A percentile compares a stretch with the other conserved stretches of the same genome.
These are phyloP conservation scores for Helleia helle DNA, from an alignment of 2,888 invertebrate genomes.

Conservation along the genomic window DNA sequence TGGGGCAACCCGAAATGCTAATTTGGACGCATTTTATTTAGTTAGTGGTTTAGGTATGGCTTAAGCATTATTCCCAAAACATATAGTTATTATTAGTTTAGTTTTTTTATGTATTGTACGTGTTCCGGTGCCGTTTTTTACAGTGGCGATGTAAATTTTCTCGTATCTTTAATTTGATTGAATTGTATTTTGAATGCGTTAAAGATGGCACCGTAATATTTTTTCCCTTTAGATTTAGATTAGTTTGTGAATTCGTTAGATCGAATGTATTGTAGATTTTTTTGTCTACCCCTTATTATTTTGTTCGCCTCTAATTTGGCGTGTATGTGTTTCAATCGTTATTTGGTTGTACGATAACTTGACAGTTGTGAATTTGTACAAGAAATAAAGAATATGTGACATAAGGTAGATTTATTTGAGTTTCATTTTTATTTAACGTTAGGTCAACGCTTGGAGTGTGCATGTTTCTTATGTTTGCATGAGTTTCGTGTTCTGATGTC, in stretches of 20 bases:
- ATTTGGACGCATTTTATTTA: conserved; percentile 48
- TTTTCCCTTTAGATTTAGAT: conserved; percentile 35
- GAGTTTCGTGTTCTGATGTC: conserved; percentile 27
- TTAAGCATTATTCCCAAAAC: conserved; percentile 66
- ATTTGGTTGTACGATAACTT: conserved; percentile 47
- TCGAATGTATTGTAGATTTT: conserved; percentile 13
- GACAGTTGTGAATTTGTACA: conserved; percentile 64
- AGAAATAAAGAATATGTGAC: conserved; percentile 58
- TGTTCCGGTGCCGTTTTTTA: conserved; percentile 48
- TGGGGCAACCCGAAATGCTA: conserved; percentile 39
- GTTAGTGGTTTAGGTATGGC: conserved; percentile 47
- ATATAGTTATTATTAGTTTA: conserved; percentile 40
- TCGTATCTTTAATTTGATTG: background rate
- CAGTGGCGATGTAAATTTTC: conserved; percentile 18
- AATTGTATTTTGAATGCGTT: background rate
- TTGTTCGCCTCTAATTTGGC: conserved; percentile 7
- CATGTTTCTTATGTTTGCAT: conserved; percentile 54
- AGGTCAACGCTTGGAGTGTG: conserved; percentile 49
- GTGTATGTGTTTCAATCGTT: conserved; percentile 16
- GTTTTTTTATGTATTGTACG: conserved; percentile 18
- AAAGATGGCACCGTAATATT: background rate
- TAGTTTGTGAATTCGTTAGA: conserved; percentile 29
- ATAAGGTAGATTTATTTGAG: conserved; percentile 51
- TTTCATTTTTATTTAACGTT: conserved; percentile 49
- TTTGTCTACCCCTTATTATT: conserved; percentile 13